These are phyloP conservation scores for Sylvia atricapilla DNA, from an alignment of 2,113 vertebrate genomes.

Conservation along the genomic window DNA sequence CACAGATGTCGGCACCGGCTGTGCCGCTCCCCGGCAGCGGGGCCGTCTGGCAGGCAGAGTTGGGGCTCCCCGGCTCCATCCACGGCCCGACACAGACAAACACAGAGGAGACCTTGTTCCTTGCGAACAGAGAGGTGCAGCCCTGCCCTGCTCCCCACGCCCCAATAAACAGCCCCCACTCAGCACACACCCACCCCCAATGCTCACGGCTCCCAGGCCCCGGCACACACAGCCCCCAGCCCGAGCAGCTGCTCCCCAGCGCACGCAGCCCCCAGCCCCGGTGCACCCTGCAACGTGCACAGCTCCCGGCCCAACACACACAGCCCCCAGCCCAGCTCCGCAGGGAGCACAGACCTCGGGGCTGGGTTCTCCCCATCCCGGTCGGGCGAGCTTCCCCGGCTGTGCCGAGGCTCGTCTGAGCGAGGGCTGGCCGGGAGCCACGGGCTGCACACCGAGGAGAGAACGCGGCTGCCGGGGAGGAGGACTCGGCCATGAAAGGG, in stretches of 20 bases:
- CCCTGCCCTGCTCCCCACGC: neutral
- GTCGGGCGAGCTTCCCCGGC: neutral
- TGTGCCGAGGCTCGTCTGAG: neutral
- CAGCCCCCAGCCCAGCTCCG: neutral
- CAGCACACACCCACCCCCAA: neutral
- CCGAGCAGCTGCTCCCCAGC: neutral
- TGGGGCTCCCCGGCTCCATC: neutral
- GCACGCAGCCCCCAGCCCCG: neutral
- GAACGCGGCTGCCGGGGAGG: neutral
- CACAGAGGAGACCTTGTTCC: neutral
- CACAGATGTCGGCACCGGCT: slow-evolving; percentile 26
- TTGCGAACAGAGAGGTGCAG: rapidly evolving
- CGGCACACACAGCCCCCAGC: neutral
- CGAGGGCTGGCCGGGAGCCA: neutral
- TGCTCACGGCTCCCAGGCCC: neutral
- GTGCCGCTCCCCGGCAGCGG: neutral
- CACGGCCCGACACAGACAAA: neutral
- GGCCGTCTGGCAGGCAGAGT: slow-evolving; percentile 14
- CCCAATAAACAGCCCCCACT: neutral
- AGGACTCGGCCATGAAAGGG: neutral
- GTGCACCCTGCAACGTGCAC: neutral
- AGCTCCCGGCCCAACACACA: neutral
- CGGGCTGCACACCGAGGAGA: neutral
- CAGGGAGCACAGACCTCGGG: neutral
- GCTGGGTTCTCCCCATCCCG: neutral